Evolutionary conservation across 2,797 vertebrate genomes (phyloP), one percentile per base, ranked within the genome.

Genomic region (Chelmon rostratus): DNA sequence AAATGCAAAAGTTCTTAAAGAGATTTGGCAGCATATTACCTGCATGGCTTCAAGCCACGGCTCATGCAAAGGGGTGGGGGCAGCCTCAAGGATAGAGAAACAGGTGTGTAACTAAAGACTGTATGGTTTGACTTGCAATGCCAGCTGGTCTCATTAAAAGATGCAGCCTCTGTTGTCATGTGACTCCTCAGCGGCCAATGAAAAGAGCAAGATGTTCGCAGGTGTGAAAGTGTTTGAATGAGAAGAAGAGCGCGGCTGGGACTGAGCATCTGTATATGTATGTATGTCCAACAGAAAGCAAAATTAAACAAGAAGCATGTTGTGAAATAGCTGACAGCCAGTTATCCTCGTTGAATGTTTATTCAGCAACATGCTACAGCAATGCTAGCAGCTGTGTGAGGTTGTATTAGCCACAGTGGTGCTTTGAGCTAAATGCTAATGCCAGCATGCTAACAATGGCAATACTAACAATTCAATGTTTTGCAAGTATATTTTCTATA

Each of bases 1-100:
- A 73, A 73, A 78, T 54, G 47, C 67, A 23, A 53, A 40, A 68
- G 63, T 70, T 87, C 58, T 40, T 19, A 50, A 68, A 63, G 67
- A 40, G 8, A 66, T 69, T 31, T 68, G 25, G 38, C 74, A 79
- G 42, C 37, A 11, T 12, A 65, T 46, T 25, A 21, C 50, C 52
- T 42, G 23, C 49, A 57, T 78, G 50, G 58, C 62, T 49, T 38
- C 44, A 25, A 52, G 53, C 5, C 1, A 13, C 64, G 67, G 73
- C 18, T 78, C 19, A 50, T 16, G 16, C 52, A 47, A 15, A 21
- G 31, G 2, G 33, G 25, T 28, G 35, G 33, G 68, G 52, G 57
- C 2, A 23, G 57, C 2, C 54, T 68, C 0, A 4, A 42, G 64
- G 52, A 53, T 4, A 19, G 6, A 21, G 28, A 70, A 16, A 70